Base-by-base conservation (phyloP, 1,140 invertebrate genomes). In the Meloidogyne hapla region DNA sequence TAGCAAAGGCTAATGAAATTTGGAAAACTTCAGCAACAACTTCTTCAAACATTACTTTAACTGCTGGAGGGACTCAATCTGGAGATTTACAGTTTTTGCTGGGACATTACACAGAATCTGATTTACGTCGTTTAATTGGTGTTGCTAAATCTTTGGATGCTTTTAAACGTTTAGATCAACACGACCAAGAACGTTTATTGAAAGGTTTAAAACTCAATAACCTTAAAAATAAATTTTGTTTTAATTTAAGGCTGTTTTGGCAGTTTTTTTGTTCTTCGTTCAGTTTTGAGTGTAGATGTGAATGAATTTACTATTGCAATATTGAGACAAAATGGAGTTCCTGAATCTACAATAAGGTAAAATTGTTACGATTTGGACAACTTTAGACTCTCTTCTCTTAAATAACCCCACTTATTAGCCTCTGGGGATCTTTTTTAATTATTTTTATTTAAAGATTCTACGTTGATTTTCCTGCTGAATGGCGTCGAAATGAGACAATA, bases 401-500 rank as follows among this genome's bases (percentile, higher is more conserved):
- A n/a, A n/a, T n/a, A n/a, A n/a, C n/a, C n/a, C n/a, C n/a, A n/a
- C n/a, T n/a, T n/a, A n/a, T n/a, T n/a, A n/a, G n/a, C n/a, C n/a
- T n/a, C n/a, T n/a, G n/a, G n/a, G 66, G 69, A 25, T 38, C 21
- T 12, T 23, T 45, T 74, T 4, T n/a, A 23, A 15, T 18, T 25
- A 15, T 48, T 62, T 62, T 15, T 21, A 23, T 75, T 40, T 45
- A 21, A 23, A 80, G 82, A 21, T 81, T 81, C 40, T 81, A 80
- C 25, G 76, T 69, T 12, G 80, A 81, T 23, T 69, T 81, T 23
- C 75, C 81, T 10, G 63, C 65, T 5, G 80, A 81, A 69, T 81
- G 81, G 81, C 69, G 80, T n/a, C 26, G 65, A 23, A 81, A 83
- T 33, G 81, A 83, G 38, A 75, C 66, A 56, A 66, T 81, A 12